Base-by-base conservation (phyloP, 1,140 invertebrate species). In the Drosophila athabasca region DNA sequence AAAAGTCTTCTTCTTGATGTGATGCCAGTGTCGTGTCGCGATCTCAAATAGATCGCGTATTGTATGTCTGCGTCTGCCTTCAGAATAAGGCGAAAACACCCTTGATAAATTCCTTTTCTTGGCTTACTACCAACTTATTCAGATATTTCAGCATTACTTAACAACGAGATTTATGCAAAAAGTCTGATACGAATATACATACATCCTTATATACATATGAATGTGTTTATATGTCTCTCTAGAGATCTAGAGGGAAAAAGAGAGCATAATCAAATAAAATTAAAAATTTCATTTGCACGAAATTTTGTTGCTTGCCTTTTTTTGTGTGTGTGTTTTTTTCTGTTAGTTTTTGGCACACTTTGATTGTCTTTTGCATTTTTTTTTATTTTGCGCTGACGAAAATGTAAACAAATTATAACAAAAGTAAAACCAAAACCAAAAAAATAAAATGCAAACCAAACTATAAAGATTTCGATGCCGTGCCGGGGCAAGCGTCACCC, bases 361-460 rank as follows among this genome's bases (percentile, higher is more conserved):
- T 87, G 60, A 87, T 79, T 78, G 67, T 52, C 64, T 68, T 69
- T 68, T 39, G 35, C 35, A 39, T 39, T 39, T 39, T 13, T 11
- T 3, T 39, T 13, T 11, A 11, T 13, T 39, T 39, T 13, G 35
- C 35, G 11, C 11, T 41, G 49, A 45, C n/a, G 64, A 50, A 82
- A 85, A 87, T 88, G 83, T 87, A 87, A 87, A 87, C 83, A 87
- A 87, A 88, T 76, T 78, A 71, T 75, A 68, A 45, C 22, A 67
- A 61, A 31, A 60, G 29, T 31, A 66, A 49, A 61, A 68, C 35
- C 5, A 19, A 24, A 43, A 51, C n/a, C n/a, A 43, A 45, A 43
- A 51, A 11, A 6, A 60, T 60, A 44, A 22, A 26, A 46, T 45
- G 5, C 5, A 26, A 26, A 26, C 24, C 24, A 26, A 77, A 58